A percentile compares a stretch with the other conserved stretches of the same genome.
phyloP scores from a whole-genome alignment of 2,797 vertebrate species.

The Tapirus indicus region DNA sequence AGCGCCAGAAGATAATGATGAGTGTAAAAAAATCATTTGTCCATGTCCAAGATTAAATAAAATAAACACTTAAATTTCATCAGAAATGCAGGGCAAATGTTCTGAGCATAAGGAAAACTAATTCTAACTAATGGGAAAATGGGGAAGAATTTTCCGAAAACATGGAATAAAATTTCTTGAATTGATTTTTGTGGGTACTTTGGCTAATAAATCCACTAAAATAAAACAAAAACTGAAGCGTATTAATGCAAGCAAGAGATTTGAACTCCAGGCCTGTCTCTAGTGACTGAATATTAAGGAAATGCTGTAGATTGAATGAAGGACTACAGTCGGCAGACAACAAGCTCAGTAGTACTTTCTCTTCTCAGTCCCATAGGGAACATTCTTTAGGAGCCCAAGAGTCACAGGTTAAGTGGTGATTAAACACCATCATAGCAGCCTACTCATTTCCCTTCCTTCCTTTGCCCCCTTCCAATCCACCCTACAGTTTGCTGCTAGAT shows the following conservation, averaged over 20 bases:
- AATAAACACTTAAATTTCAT: neutral
- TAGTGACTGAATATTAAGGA: neutral
- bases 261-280: neutral
- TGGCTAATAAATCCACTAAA: neutral
- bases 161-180: neutral
- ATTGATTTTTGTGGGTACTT: neutral
- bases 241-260: neutral
- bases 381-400: neutral
- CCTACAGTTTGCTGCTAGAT: neutral
- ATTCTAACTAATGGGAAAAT: neutral
- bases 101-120: neutral
- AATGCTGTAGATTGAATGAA: neutral
- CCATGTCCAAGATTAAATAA: neutral
- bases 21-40: neutral
- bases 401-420: neutral
- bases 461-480: neutral
- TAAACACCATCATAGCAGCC: neutral
- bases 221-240: neutral
- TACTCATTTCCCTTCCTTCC: neutral
- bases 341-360: neutral
- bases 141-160: slow-evolving; percentile 1
- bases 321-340: neutral
- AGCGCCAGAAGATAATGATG: neutral
- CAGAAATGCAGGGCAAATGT: neutral
- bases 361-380: neutral